Conservation (phyloP, 2,113 vertebrate species). For the Alosa alosa region DNA sequence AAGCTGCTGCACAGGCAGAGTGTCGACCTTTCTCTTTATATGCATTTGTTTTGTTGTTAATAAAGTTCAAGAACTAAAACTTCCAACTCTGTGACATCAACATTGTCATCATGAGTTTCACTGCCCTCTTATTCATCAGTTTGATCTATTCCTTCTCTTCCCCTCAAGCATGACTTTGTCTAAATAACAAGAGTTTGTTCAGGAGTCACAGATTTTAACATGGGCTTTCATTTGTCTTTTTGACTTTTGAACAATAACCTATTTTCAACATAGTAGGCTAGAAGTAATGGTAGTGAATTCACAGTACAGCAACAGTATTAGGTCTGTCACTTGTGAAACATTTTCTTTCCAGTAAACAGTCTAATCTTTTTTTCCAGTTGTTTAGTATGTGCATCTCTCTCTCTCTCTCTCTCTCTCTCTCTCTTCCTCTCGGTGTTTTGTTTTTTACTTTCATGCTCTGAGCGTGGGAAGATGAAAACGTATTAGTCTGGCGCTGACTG, state of each 20-base stretch:
- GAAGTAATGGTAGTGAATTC: neutral
- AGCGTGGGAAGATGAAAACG: slow-evolving; percentile 45
- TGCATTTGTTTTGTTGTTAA: neutral
- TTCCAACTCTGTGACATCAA: too few relatives aligned
- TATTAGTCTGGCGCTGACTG: neutral
- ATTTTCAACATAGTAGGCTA: neutral
- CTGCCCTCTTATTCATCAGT: too few relatives aligned
- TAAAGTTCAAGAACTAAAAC: neutral
- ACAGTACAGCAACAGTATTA: neutral
- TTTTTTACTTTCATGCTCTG: slow-evolving; percentile 60
- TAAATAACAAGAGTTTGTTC: neutral
- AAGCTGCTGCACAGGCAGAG: neutral
- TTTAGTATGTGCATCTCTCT: neutral
- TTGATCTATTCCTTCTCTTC: too few relatives aligned
- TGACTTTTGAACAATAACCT: neutral
- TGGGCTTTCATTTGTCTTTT: neutral
- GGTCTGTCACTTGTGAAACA: neutral
- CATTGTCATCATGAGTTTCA: too few relatives aligned
- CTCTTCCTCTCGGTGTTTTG: slow-evolving; percentile 14
- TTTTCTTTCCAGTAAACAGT: neutral
- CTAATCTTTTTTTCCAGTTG: neutral
- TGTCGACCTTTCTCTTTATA: neutral
- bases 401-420: neutral
- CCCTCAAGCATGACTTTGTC: too few relatives aligned
- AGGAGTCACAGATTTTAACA: neutral